phyloP scores from a whole-genome alignment of 1,140 invertebrate species.

The Bombus balteatus region DNA sequence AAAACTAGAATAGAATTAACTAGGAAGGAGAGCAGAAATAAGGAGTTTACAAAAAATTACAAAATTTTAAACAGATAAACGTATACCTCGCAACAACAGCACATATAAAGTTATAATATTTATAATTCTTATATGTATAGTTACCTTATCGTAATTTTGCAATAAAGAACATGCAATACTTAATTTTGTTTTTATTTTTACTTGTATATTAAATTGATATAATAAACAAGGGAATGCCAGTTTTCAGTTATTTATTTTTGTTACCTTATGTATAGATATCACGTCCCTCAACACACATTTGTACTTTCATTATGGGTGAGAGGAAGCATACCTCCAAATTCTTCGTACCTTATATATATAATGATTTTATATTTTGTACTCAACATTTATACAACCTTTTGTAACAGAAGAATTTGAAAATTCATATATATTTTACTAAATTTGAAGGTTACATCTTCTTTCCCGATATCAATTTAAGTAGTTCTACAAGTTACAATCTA shows the following conservation, averaged over 20 bases:
- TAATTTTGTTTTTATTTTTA: constrained; percentile 38
- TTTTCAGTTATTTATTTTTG: constrained; percentile 59
- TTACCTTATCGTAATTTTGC: constrained; percentile 70
- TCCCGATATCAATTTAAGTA: constrained; percentile 59
- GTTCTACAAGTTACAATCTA: constrained; percentile 54
- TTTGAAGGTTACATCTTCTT: constrained; percentile 69
- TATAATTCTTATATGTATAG: constrained; percentile 58
- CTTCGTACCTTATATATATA: neutral
- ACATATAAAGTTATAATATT: constrained; percentile 73
- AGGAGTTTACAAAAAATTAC: constrained; percentile 72
- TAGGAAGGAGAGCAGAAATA: constrained; percentile 67
- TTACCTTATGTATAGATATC: constrained; percentile 62
- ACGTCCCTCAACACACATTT: constrained; percentile 42
- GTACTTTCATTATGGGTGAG: constrained; percentile 38
- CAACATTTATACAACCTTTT: neutral
- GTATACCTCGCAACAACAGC: constrained; percentile 73
- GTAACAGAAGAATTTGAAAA: neutral
- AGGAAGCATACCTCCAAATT: constrained; percentile 67
- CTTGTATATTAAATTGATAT: constrained; percentile 6
- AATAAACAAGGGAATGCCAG: constrained; percentile 58
- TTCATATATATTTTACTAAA: constrained; percentile 17
- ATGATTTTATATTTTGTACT: neutral
- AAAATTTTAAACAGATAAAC: constrained; percentile 69
- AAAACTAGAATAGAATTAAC: constrained; percentile 69
- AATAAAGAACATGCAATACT: constrained; percentile 70